These are phyloP conservation scores for Prionailurus bengalensis DNA, from an alignment of 2,113 vertebrate genomes.

Conservation along the genomic window DNA sequence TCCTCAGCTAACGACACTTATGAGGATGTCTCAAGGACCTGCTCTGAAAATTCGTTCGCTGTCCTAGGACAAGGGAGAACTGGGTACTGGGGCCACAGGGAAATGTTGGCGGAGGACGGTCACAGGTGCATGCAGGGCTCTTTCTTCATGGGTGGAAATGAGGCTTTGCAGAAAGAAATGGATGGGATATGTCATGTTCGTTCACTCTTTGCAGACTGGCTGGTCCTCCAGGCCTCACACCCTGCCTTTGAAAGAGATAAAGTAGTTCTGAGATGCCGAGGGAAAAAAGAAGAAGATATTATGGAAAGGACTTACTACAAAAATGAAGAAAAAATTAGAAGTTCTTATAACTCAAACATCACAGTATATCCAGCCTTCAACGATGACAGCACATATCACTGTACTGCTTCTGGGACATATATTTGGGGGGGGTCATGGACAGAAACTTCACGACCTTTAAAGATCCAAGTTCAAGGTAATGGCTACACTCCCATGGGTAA, in stretches of 20 bases:
- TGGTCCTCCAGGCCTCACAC: conserved; percentile 51
- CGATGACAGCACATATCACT: neutral
- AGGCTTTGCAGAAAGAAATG: neutral
- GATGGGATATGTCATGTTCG: neutral
- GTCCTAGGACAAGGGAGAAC: neutral
- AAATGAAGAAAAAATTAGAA: rapidly evolving
- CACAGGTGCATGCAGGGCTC: neutral
- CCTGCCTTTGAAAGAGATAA: conserved; percentile 58
- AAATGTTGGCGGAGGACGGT: neutral
- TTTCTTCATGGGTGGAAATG: neutral
- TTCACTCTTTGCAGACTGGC: neutral
- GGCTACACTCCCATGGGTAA: neutral
- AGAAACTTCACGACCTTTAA: neutral
- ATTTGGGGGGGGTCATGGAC: rapidly evolving
- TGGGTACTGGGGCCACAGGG: no score
- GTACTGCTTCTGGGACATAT: rapidly evolving
- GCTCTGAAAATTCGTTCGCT: neutral
- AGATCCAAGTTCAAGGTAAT: conserved; percentile 64
- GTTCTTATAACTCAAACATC: rapidly evolving
- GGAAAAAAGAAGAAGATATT: rapidly evolving
- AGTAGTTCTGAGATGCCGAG: neutral
- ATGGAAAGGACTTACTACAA: neutral
- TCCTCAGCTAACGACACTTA: neutral
- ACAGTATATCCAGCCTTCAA: neutral
- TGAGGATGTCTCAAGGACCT: neutral